Conservation (phyloP, 2,113 vertebrate species). For the Bufo gargarizans region DNA sequence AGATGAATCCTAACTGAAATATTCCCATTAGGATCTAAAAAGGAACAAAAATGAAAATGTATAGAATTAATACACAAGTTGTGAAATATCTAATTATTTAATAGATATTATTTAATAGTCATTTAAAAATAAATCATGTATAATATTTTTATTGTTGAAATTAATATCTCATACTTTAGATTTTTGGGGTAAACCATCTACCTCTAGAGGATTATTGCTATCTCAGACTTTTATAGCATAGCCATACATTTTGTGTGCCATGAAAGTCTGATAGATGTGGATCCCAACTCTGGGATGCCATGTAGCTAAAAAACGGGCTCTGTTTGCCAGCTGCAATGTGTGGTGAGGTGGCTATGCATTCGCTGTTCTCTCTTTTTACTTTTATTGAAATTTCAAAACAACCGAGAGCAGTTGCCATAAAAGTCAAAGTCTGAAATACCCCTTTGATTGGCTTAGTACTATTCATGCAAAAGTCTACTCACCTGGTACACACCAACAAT, state of each 20-base stretch:
- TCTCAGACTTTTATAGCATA: too few species aligned
- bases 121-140: not conserved
- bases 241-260: too few species aligned
- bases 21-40: slow-evolving; percentile 68
- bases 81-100: not conserved
- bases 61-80: not conserved
- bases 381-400: too few species aligned
- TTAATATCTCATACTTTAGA: too few species aligned
- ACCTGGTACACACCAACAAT: slow-evolving; percentile 70
- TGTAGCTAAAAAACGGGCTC: too few species aligned
- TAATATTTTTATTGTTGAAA: not conserved
- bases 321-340: too few species aligned
- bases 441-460: not conserved
- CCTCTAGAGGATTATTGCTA: not conserved
- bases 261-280: too few species aligned
- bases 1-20: slow-evolving; percentile 68
- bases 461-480: slow-evolving; percentile 10
- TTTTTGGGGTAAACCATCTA: not conserved
- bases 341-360: too few species aligned
- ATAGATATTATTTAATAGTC: not conserved
- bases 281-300: too few species aligned
- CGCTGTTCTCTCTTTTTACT: too few species aligned
- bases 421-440: too few species aligned
- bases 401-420: too few species aligned
- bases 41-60: slow-evolving; percentile 39